A percentile compares a stretch with the other conserved stretches of the same genome.
Evolutionary conservation across 2,113 vertebrate genomes (phyloP).

Genomic region (Mirza zaza): DNA sequence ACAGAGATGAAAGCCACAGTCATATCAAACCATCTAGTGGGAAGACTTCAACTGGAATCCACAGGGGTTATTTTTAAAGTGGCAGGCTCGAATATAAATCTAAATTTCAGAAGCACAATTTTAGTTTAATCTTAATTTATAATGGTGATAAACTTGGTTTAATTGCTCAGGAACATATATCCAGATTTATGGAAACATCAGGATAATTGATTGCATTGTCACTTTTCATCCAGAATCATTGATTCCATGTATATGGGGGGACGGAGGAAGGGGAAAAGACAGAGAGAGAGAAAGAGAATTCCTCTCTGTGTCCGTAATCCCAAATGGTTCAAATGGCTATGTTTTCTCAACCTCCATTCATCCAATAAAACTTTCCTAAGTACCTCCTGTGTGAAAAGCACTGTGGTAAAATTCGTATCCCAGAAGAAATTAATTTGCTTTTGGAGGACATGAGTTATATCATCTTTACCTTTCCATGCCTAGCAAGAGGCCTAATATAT

Average conservation of each 20-base stretch:
- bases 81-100: conserved; percentile 42
- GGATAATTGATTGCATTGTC: conserved; percentile 31
- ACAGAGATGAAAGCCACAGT: conserved; percentile 63
- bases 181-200: conserved; percentile 41
- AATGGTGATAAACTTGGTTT: conserved; percentile 62
- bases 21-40: conserved; percentile 64
- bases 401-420: neutral
- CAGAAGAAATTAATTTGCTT: neutral
- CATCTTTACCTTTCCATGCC: neutral
- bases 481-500: neutral
- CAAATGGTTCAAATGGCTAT: neutral
- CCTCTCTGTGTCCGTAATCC: neutral
- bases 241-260: neutral
- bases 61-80: conserved; percentile 70
- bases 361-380: neutral
- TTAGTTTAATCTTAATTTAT: conserved; percentile 66
- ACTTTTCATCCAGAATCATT: conserved; percentile 6
- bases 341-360: neutral
- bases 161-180: conserved; percentile 3
- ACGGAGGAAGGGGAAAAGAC: neutral
- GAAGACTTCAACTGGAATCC: conserved; percentile 14
- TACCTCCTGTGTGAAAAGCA: neutral
- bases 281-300: neutral
- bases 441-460: neutral
- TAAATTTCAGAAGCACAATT: conserved; percentile 38